Conservation (phyloP, 2,113 vertebrate genomes). For the Crypturellus undulatus region DNA sequence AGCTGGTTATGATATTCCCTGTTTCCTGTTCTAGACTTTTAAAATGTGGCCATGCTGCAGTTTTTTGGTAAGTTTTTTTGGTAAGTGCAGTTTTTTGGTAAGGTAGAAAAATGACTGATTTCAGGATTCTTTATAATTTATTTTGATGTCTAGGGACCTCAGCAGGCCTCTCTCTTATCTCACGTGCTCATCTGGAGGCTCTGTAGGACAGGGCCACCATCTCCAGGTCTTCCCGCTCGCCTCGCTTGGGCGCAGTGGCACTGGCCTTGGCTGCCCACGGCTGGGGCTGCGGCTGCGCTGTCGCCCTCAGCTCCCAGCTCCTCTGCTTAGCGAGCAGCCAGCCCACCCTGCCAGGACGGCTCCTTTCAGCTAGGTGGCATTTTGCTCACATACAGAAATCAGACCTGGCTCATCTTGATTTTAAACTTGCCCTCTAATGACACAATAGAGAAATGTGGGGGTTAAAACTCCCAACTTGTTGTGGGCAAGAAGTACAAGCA, state of each 20-base stretch:
- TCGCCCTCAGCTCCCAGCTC: rapidly evolving
- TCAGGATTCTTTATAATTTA: not conserved
- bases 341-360: not conserved
- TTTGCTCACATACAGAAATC: not conserved
- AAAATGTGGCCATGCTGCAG: not conserved
- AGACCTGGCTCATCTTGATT: not conserved
- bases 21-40: conserved; percentile 3
- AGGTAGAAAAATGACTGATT: not conserved
- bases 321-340: not conserved
- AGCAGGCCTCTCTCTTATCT: not conserved
- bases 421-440: not conserved
- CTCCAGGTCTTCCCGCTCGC: not conserved
- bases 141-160: not conserved
- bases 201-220: not conserved
- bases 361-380: not conserved
- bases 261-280: not conserved
- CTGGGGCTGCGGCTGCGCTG: not conserved
- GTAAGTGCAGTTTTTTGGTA: not conserved
- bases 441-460: not conserved
- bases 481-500: not conserved
- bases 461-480: not conserved
- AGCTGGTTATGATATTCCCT: conserved; percentile 2
- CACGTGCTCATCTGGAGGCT: not conserved
- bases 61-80: not conserved
- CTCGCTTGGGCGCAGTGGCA: not conserved